Evolutionary conservation across 1,140 invertebrate genomes (phyloP), one percentile per base, ranked within the genome.

Genomic region (Brachionus calyciflorus): DNA sequence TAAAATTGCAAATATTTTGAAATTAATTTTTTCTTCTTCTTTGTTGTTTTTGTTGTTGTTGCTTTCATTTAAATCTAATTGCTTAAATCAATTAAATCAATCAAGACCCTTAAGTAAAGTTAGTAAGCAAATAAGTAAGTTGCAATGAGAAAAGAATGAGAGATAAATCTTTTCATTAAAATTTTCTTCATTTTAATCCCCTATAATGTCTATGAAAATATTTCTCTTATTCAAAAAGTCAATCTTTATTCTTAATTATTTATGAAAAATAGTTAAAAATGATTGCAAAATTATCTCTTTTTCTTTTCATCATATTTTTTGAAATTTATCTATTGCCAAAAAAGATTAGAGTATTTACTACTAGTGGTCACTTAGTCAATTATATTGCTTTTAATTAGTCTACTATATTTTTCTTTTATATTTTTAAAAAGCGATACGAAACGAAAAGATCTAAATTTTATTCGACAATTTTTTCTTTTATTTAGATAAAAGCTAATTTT

Each of bases 171-270:
- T 33, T 33, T 60, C 55, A 60, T 60, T 60, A 60, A 60, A 28
- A 37, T 60, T 60, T 10, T 24, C 30, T 33, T 37, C 30, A 53
- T 24, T 19, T 24, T 19, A 28, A 57, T 33, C 37, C 55, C 55
- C 37, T 60, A 33, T 60, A 60, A 60, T 40, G 55, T 60, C 55
- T 60, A 60, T 33, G 33, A 60, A 60, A 60, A 60, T 60, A 60
- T 60, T 60, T 19, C n/a, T n/a, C n/a, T n/a, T n/a, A n/a, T 60
- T 60, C 55, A 60, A 60, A 60, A 60, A 60, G 55, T 60, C 55
- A 60, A 60, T 60, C 55, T 60, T 60, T 60, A 60, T 60, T 60
- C 30, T 60, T 60, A 60, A 60, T 60, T 60, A 60, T 60, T 60
- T n/a, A n/a, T n/a, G n/a, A n/a, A n/a, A n/a, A n/a, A n/a, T n/a